Percentiles rank a stretch among this genome's conserved stretches.
Evolutionary conservation across 2,888 invertebrate genomes (phyloP).

Genomic region (Melanostoma scalare): DNA sequence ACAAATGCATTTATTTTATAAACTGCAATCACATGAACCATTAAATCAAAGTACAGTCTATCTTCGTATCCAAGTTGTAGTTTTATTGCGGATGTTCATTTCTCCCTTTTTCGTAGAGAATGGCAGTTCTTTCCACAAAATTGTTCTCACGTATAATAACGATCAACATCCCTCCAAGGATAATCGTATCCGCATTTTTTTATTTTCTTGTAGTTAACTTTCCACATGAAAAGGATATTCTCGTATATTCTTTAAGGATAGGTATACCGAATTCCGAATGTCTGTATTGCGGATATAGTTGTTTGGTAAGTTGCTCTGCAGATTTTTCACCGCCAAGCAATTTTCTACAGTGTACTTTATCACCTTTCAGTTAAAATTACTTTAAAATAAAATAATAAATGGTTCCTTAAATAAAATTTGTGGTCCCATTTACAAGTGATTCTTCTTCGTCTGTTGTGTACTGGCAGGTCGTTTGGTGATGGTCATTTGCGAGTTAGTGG

Average conservation of each 20-base stretch:
- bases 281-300: neutral
- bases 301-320: constrained; percentile 25
- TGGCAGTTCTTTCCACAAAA: constrained; percentile 10
- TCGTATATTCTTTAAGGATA: constrained; percentile 9
- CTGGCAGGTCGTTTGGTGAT: constrained; percentile 5
- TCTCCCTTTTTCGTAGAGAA: constrained; percentile 1
- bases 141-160: constrained; percentile 47
- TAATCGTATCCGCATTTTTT: constrained; percentile 31
- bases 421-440: constrained; percentile 35
- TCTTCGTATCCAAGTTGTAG: constrained; percentile 21
- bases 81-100: constrained; percentile 38
- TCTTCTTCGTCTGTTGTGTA: constrained; percentile 48
- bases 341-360: constrained; percentile 23
- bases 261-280: constrained; percentile 1
- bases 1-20: constrained; percentile 8
- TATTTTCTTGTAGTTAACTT: constrained; percentile 25
- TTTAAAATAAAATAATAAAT: neutral
- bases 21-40: constrained; percentile 3
- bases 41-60: constrained; percentile 31
- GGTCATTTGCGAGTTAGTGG: constrained; percentile 26
- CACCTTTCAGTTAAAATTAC: neutral
- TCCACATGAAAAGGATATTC: neutral
- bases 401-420: constrained; percentile 20
- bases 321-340: constrained; percentile 43
- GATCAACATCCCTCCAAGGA: constrained; percentile 41